A percentile compares a stretch with the other conserved stretches of the same genome.
Conservation (phyloP, 1,140 invertebrate species). For the Drosophila fuyamai region DNA sequence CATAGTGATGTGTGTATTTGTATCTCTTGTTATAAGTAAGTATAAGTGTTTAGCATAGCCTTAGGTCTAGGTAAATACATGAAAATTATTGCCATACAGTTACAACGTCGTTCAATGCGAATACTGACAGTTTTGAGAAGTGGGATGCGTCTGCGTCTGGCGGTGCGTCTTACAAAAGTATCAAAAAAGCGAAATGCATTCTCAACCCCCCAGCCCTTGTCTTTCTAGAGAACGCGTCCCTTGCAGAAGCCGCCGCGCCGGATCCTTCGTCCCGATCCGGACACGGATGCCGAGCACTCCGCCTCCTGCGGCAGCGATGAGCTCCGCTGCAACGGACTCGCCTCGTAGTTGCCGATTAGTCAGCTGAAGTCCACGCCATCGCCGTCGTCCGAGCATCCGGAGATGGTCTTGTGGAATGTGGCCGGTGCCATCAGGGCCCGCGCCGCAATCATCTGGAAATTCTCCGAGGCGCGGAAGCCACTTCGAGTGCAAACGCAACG, state of each 20-base stretch:
- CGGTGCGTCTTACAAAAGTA: conserved; percentile 66
- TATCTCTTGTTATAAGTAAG: conserved; percentile 10
- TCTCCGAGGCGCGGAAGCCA: conserved; percentile 81
- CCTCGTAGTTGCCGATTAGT: conserved; percentile 76
- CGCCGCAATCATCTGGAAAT: conserved; percentile 84
- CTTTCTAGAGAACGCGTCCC: conserved; percentile 63
- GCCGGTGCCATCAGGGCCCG: conserved; percentile 79
- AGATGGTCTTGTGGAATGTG: conserved; percentile 83
- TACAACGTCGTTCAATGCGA: conserved; percentile 81
- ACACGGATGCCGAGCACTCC: conserved; percentile 39
- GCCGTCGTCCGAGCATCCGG: conserved; percentile 81
- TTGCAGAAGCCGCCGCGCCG: conserved; percentile 80
- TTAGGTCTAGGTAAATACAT: conserved; percentile 76
- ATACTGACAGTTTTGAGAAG: conserved; percentile 67
- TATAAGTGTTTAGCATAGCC: conserved; percentile 42
- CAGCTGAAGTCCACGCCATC: conserved; percentile 80
- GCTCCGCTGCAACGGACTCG: conserved; percentile 64
- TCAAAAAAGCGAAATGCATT: conserved; percentile 67
- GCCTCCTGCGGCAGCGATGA: conserved; percentile 65
- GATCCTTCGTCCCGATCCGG: conserved; percentile 49
- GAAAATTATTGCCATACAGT: conserved; percentile 83
- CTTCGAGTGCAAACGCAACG: conserved; percentile 85
- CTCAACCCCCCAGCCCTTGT: neutral
- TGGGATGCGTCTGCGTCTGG: conserved; percentile 23
- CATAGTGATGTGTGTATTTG: conserved; percentile 26